Evolutionary conservation across 1,140 invertebrate genomes (phyloP).

Genomic region (Panonychus citri): DNA sequence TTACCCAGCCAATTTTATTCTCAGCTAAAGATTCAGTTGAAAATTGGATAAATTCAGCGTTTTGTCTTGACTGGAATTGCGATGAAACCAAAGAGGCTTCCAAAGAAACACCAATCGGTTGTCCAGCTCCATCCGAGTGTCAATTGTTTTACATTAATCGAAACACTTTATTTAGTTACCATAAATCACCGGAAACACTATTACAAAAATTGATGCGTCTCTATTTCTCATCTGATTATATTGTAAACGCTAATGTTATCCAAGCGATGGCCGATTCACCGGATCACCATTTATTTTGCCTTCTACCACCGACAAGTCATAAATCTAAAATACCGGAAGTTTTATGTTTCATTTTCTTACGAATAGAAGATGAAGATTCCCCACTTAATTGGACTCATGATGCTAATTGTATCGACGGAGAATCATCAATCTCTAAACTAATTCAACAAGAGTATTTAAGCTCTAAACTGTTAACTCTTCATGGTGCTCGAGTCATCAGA

Average conservation of each 20-base stretch:
- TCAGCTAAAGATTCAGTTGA: conserved; percentile 65
- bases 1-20: conserved; percentile 56
- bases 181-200: conserved; percentile 82
- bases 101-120: conserved; percentile 36
- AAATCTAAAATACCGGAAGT: conserved; percentile 48
- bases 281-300: conserved; percentile 84
- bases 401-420: conserved; percentile 58
- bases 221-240: conserved; percentile 93
- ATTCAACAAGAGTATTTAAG: conserved; percentile 76
- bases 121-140: conserved; percentile 64
- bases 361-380: conserved; percentile 79
- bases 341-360: conserved; percentile 46
- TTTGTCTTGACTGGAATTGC: conserved; percentile 82
- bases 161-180: conserved; percentile 90
- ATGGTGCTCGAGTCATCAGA: conserved; percentile 72
- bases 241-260: conserved; percentile 95
- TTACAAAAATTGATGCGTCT: conserved; percentile 71
- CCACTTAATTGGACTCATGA: conserved; percentile 36
- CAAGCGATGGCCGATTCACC: conserved; percentile 97
- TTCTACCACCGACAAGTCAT: conserved; percentile 58
- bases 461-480: conserved; percentile 38
- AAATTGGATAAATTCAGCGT: conserved; percentile 62
- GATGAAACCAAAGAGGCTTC: conserved; percentile 25
- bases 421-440: conserved; percentile 49
- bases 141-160: conserved; percentile 47